Conservation (phyloP, 2,113 vertebrate species). For the Uropsilus gracilis region DNA sequence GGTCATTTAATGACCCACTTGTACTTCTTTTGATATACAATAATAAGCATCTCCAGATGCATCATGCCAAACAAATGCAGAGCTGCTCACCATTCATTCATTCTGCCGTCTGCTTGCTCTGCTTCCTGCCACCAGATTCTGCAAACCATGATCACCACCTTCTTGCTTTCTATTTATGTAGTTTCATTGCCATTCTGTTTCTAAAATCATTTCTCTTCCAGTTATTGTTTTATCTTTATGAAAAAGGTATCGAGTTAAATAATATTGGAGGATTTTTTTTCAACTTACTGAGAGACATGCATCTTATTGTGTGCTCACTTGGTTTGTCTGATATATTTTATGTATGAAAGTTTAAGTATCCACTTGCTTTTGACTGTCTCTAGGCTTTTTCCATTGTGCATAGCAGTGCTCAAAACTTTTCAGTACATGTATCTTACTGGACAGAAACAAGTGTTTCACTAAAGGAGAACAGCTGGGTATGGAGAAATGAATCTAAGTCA, state of each 20-base stretch:
- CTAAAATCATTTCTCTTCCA: background rate
- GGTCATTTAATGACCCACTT: background rate
- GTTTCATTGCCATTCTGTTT: background rate
- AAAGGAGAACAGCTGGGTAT: background rate
- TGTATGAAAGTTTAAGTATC: background rate
- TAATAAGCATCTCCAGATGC: background rate
- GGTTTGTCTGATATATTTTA: background rate
- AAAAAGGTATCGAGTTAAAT: background rate
- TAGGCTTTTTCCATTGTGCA: background rate
- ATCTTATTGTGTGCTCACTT: background rate
- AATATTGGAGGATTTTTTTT: background rate
- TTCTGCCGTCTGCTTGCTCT: background rate
- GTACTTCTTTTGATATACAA: background rate
- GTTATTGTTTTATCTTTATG: background rate
- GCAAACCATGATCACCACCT: background rate
- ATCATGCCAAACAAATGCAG: background rate
- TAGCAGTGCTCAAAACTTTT: background rate
- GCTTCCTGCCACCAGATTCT: background rate
- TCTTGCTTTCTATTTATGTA: background rate
- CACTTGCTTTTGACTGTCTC: background rate
- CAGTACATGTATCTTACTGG: background rate
- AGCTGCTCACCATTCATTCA: background rate
- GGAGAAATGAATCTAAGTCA: background rate
- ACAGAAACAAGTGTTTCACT: background rate
- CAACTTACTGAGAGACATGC: background rate